Evolutionary conservation across 2,888 invertebrate genomes (phyloP).

Genomic region (Crioceris asparagi): DNA sequence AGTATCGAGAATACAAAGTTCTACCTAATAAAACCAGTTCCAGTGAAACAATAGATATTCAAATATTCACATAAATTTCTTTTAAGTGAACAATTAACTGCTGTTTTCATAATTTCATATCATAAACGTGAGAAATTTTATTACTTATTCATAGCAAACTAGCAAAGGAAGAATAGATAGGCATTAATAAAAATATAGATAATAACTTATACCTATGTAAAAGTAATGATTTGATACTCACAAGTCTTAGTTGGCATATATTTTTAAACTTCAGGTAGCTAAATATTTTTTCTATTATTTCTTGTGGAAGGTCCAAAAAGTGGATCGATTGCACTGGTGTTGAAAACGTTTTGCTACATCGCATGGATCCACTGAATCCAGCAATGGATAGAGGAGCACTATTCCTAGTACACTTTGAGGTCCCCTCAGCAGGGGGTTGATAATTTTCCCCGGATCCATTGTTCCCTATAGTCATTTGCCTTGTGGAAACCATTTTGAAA

Average conservation of each 20-base stretch:
- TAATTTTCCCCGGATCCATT: slow-evolving; percentile 30
- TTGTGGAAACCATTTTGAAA: slow-evolving; percentile 44
- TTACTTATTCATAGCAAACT: too few relatives aligned
- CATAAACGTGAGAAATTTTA: too few relatives aligned
- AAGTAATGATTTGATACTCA: slow-evolving; percentile 41
- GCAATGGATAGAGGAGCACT: too few relatives aligned
- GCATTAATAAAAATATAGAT: too few relatives aligned
- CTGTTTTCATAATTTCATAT: too few relatives aligned
- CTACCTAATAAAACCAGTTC: too few relatives aligned
- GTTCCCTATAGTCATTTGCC: slow-evolving; percentile 43
- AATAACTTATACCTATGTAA: too few relatives aligned
- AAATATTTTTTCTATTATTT: slow-evolving; percentile 71
- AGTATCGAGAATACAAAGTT: too few relatives aligned
- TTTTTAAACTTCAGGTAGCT: slow-evolving; percentile 64
- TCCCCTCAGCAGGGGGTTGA: slow-evolving; percentile 19
- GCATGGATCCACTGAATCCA: slow-evolving; percentile 14
- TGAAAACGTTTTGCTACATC: slow-evolving; percentile 20
- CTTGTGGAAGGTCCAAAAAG: slow-evolving; percentile 66
- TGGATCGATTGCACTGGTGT: slow-evolving; percentile 26
- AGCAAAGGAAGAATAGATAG: too few relatives aligned
- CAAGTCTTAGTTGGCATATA: slow-evolving; percentile 68
- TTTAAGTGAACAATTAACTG: too few relatives aligned
- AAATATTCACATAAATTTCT: too few relatives aligned
- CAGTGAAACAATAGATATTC: too few relatives aligned
- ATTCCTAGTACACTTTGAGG: slow-evolving; percentile 32